A percentile compares a stretch with the other conserved stretches of the same genome.
Conservation (phyloP, 2,797 vertebrate species). For the Lithobates sylvaticus region DNA sequence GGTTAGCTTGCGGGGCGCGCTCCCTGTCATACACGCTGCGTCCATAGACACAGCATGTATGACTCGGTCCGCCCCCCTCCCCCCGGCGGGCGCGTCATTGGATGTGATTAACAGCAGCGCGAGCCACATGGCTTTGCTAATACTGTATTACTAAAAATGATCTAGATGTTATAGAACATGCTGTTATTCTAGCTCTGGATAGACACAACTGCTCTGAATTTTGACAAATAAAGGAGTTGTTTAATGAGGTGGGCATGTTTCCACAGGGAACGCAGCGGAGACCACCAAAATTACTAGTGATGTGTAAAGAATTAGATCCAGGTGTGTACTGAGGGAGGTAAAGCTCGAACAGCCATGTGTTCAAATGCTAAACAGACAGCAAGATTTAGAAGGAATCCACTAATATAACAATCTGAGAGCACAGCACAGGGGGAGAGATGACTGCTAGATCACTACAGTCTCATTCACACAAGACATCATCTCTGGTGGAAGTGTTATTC, state of each 20-base stretch:
- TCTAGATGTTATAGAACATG: slow-evolving; percentile 19
- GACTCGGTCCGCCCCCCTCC: too few relatives aligned
- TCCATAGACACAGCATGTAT: too few relatives aligned
- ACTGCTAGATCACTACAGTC: not conserved
- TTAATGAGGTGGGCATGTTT: slow-evolving; percentile 59
- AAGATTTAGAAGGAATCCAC: slow-evolving; percentile 13
- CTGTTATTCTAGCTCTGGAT: slow-evolving; percentile 48
- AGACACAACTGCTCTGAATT: slow-evolving; percentile 52
- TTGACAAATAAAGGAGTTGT: slow-evolving; percentile 62
- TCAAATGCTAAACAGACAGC: slow-evolving; percentile 35
- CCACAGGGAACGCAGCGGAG: slow-evolving; percentile 50
- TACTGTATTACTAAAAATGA: slow-evolving; percentile 49
- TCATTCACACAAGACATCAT: not conserved
- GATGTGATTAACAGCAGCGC: too few relatives aligned
- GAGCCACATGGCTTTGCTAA: slow-evolving; percentile 52
- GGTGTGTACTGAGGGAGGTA: slow-evolving; percentile 49
- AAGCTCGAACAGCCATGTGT: slow-evolving; percentile 33
- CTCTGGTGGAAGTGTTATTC: too few relatives aligned
- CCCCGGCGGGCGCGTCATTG: too few relatives aligned
- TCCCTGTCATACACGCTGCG: too few relatives aligned
- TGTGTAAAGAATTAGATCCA: slow-evolving; percentile 57
- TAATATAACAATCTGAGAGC: not conserved
- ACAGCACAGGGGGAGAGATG: not conserved
- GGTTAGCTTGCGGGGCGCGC: too few relatives aligned
- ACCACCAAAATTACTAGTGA: slow-evolving; percentile 57